A percentile compares a stretch with the other conserved stretches of the same genome.
These are phyloP conservation scores for Penelope pileata DNA, from an alignment of 2,113 vertebrate genomes.

Conservation along the genomic window DNA sequence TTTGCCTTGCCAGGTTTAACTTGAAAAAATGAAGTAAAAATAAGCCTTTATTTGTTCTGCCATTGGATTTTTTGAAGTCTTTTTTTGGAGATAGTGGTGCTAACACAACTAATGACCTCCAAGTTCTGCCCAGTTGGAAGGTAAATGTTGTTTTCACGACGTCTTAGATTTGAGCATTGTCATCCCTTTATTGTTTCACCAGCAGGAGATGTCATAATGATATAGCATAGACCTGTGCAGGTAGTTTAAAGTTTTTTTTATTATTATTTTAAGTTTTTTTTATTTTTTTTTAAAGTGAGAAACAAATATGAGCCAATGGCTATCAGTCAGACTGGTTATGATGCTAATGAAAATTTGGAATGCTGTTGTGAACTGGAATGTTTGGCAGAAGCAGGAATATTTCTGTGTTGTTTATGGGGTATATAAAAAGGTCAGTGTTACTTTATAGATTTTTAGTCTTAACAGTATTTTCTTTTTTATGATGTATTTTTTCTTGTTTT, in stretches of 20 bases:
- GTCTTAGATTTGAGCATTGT: not conserved
- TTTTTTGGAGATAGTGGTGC: not conserved
- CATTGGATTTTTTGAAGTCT: not conserved
- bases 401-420: conserved; percentile 43
- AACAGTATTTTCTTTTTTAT: not conserved
- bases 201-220: not conserved
- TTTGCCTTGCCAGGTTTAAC: not conserved
- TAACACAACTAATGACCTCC: not conserved
- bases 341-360: conserved; percentile 46
- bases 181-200: not conserved
- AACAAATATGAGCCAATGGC: not conserved
- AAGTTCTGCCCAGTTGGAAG: not conserved
- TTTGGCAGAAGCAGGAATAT: conserved; percentile 40
- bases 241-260: not conserved
- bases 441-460: conserved; percentile 52
- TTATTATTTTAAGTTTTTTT: too few relatives aligned
- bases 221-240: not conserved
- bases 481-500: conserved; percentile 38
- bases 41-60: not conserved
- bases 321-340: not conserved
- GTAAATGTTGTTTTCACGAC: too few relatives aligned
- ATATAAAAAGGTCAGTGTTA: conserved; percentile 50
- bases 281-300: not conserved
- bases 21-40: not conserved
- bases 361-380: not conserved